Evolutionary conservation across 2,797 vertebrate genomes (phyloP), one percentile per base, ranked within the genome.

Genomic region (Anas flavirostris): DNA sequence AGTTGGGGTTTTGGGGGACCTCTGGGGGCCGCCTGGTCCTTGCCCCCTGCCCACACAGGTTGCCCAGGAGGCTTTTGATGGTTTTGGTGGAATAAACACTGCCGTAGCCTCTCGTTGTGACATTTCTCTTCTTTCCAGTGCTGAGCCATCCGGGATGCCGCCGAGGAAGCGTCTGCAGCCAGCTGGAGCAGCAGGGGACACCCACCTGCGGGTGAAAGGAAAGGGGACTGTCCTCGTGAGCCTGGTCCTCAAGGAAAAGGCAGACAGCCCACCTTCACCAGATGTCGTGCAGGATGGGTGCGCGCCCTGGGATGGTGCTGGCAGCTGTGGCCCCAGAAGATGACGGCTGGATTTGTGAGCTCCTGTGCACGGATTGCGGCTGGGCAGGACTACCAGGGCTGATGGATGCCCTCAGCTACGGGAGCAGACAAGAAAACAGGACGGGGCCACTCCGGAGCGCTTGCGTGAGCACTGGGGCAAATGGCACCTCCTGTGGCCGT

Each of bases 261-360:
- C 75, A 35, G 43, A 48, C 1, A 1, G 0, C 7, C 23, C 3
- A 4, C 1, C 0, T 25, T 43, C 9, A 7, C 7, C 5, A 41
- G 46, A 16, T 3, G 33, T 5, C 16, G 53, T 7, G 41, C 2
- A 26, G 60, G 64, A 29, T 1, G 3, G 29, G 22, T 0, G 12
- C 2, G 0, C 43, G 48, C 31, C 46, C 2, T 0, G 1, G 43
- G 73, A 12, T 9, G 59, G 16, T 0, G 3, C 35, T 2, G 8
- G 31, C 43, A 10, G 16, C 77, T 43, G 29, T 5, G 26, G 17
- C 37, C 60, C 26, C 53, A 22, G 58, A 19, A 16, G 66, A 3
- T 22, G 46, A 46, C 33, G 5, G 33, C 16, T 28, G 50, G 50
- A 44, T 21, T 39, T 2, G 11, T 58, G 43, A 28, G 39, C 10